Percentiles rank a stretch among this genome's conserved stretches.
Conservation (phyloP, 2,888 invertebrate species). For the Falcaria lacertinaria region DNA sequence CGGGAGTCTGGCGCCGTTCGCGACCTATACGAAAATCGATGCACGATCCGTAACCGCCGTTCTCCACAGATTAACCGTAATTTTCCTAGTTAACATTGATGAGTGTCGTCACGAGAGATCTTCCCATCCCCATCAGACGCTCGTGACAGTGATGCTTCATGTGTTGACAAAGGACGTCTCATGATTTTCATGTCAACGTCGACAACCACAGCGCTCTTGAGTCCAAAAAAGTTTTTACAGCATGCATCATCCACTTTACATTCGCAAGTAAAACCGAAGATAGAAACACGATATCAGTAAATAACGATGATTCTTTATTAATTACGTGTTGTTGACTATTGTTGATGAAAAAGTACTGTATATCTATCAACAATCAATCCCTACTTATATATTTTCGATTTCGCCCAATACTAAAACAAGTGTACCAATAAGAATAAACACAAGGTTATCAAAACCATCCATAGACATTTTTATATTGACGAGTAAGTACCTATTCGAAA, state of each 20-base stretch:
- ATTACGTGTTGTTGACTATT: no score
- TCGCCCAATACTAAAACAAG: no score
- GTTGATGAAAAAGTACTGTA: no score
- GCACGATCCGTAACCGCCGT: slow-evolving; percentile 72
- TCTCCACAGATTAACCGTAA: slow-evolving; percentile 56
- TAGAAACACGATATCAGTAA: background rate
- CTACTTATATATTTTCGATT: no score
- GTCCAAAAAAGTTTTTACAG: slow-evolving; percentile 24
- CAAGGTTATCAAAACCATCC: no score
- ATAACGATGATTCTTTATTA: background rate
- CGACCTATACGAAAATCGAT: slow-evolving; percentile 74
- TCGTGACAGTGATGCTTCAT: slow-evolving; percentile 52
- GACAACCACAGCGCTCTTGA: slow-evolving; percentile 32
- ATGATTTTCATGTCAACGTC: slow-evolving; percentile 33
- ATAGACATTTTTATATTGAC: no score
- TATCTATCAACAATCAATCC: no score
- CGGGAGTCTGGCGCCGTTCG: slow-evolving; percentile 64
- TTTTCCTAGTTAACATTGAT: slow-evolving; percentile 46
- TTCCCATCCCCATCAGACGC: slow-evolving; percentile 42
- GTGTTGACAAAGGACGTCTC: slow-evolving; percentile 37
- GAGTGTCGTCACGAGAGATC: slow-evolving; percentile 46
- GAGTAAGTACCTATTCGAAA: no score
- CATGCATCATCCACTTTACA: background rate
- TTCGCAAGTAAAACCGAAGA: background rate
- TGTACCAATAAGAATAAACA: no score